phyloP scores from a whole-genome alignment of 64 coral and sea anemone species.

The Cladopsammia gracilis region DNA sequence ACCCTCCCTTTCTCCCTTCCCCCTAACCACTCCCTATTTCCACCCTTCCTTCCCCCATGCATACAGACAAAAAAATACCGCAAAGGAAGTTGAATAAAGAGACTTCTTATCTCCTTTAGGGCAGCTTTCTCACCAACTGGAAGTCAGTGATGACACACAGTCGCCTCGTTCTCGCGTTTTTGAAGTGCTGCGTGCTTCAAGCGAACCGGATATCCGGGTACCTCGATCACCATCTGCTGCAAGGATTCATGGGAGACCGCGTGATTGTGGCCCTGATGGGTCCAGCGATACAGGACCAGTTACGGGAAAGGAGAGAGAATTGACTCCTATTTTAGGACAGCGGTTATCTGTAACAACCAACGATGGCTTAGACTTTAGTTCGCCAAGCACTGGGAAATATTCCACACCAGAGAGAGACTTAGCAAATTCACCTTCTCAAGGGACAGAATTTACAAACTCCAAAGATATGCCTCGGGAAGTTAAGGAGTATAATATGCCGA shows the following conservation, averaged over 20 bases:
- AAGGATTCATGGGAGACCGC: conserved; percentile 36
- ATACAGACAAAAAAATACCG: background rate
- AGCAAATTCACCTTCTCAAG: background rate
- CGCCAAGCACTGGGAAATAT: background rate
- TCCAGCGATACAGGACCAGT: conserved; percentile 77
- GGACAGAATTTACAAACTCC: background rate
- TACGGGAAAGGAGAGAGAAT: conserved; percentile 15
- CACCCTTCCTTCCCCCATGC: too few species aligned
- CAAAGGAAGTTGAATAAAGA: background rate
- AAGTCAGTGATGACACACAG: background rate
- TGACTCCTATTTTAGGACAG: conserved; percentile 7
- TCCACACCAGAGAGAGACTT: conserved; percentile 46
- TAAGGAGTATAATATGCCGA: conserved; percentile 18
- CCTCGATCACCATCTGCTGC: background rate
- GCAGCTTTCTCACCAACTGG: background rate
- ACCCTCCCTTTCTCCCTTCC: too few species aligned
- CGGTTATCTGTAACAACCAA: background rate
- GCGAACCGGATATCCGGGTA: conserved; percentile 4
- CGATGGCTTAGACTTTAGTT: background rate
- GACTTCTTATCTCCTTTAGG: background rate
- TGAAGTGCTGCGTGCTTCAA: background rate
- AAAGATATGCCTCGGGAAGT: background rate
- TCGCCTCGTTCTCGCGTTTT: conserved; percentile 15
- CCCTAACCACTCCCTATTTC: too few species aligned
- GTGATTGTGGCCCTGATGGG: conserved; percentile 80